Conservation (phyloP, 1,140 invertebrate species). For the Galendromus occidentalis region DNA sequence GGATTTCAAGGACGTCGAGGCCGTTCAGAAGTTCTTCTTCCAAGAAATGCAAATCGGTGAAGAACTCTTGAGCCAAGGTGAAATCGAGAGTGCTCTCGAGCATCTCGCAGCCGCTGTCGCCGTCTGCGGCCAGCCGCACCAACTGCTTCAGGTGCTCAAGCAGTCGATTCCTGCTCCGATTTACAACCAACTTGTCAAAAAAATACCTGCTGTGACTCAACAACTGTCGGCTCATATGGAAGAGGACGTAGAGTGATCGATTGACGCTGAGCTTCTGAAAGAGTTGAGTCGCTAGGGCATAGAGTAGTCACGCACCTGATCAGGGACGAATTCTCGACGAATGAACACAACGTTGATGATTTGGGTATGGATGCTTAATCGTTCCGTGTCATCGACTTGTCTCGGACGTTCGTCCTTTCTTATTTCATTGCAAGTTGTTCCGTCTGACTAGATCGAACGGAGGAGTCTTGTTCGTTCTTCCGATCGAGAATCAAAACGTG, state of each 20-base stretch:
- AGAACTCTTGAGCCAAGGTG: constrained; percentile 54
- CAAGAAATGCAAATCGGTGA: constrained; percentile 64
- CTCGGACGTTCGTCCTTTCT: neutral
- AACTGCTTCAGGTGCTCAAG: constrained; percentile 75
- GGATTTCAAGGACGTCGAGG: constrained; percentile 71
- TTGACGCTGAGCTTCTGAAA: neutral
- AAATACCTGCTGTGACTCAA: neutral
- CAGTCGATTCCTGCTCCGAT: constrained; percentile 77
- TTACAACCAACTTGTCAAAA: constrained; percentile 25
- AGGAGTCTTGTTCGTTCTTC: no score
- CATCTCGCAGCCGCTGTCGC: constrained; percentile 82
- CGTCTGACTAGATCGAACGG: no score
- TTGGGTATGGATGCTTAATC: neutral
- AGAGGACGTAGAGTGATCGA: neutral
- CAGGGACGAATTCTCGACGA: neutral
- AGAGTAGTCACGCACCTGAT: neutral
- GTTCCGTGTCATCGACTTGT: neutral
- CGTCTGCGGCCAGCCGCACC: constrained; percentile 83
- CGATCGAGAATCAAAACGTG: no score
- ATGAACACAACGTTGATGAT: neutral
- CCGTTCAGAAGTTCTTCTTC: constrained; percentile 74
- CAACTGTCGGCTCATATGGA: neutral
- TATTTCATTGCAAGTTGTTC: no score
- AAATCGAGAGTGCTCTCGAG: constrained; percentile 71
- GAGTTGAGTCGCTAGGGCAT: neutral